These are phyloP conservation scores for Ariolimax columbianus DNA, from an alignment of 2,888 invertebrate species.

Conservation along the genomic window DNA sequence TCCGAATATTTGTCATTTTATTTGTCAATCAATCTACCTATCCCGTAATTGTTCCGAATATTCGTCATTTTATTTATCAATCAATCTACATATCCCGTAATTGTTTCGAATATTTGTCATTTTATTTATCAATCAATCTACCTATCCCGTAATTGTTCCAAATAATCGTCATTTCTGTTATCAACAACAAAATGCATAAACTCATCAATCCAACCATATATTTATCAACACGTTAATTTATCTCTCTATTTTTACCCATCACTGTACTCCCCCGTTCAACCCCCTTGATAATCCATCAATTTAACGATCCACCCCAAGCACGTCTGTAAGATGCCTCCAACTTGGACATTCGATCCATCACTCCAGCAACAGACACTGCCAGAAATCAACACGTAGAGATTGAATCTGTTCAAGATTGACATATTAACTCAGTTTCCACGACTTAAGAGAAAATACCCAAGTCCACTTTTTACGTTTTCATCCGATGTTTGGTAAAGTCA, in stretches of 20 bases:
- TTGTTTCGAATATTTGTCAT: too few species aligned
- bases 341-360: constrained; percentile 16
- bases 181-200: too few species aligned
- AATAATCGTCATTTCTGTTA: too few species aligned
- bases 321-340: background rate
- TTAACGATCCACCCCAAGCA: background rate
- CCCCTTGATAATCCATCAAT: background rate
- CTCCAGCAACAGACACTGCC: background rate
- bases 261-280: background rate
- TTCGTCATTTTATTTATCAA: background rate
- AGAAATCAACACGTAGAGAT: background rate
- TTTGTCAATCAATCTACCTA: background rate
- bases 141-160: background rate
- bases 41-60: background rate
- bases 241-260: background rate
- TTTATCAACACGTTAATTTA: background rate
- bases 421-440: background rate
- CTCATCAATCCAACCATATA: background rate
- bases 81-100: background rate
- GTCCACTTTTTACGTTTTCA: background rate
- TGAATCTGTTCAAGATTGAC: background rate
- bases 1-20: background rate
- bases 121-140: background rate
- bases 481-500: background rate
- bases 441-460: background rate